These are phyloP conservation scores for Diarsia brunnea DNA, from an alignment of 2,888 invertebrate species.

Conservation along the genomic window DNA sequence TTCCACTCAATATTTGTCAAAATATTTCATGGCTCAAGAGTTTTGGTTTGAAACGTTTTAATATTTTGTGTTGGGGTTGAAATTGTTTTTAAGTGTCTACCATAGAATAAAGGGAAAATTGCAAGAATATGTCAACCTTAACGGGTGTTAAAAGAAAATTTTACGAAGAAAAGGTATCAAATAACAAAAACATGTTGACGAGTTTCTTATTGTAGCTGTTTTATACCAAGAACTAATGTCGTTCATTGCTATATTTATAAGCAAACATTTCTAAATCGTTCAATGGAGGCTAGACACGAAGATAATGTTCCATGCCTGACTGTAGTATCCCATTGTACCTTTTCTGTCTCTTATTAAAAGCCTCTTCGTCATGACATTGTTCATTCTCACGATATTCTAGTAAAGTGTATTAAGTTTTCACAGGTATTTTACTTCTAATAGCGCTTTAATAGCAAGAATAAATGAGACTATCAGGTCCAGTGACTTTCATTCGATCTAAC, in stretches of 20 bases:
- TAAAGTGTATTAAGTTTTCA: neutral
- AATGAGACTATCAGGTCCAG: neutral
- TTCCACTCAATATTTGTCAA: slow-evolving; percentile 85
- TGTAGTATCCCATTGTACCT: neutral
- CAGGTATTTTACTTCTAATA: neutral
- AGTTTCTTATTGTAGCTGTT: neutral
- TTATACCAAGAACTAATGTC: neutral
- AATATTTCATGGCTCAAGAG: slow-evolving; percentile 80
- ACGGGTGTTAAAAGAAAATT: neutral
- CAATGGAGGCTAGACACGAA: neutral
- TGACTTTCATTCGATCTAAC: neutral
- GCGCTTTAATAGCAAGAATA: neutral
- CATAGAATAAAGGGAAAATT: neutral
- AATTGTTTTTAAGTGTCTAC: neutral
- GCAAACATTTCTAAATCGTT: neutral
- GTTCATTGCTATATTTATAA: neutral
- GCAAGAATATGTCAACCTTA: neutral
- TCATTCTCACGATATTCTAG: neutral
- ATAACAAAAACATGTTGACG: neutral
- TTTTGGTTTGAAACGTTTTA: slow-evolving; percentile 65
- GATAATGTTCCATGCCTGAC: neutral
- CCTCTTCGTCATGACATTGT: neutral
- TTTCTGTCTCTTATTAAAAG: neutral
- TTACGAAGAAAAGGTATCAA: neutral
- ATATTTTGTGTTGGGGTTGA: slow-evolving; percentile 23